Base-by-base conservation (phyloP, 1,140 invertebrate species). In the Drosophila takahashii region DNA sequence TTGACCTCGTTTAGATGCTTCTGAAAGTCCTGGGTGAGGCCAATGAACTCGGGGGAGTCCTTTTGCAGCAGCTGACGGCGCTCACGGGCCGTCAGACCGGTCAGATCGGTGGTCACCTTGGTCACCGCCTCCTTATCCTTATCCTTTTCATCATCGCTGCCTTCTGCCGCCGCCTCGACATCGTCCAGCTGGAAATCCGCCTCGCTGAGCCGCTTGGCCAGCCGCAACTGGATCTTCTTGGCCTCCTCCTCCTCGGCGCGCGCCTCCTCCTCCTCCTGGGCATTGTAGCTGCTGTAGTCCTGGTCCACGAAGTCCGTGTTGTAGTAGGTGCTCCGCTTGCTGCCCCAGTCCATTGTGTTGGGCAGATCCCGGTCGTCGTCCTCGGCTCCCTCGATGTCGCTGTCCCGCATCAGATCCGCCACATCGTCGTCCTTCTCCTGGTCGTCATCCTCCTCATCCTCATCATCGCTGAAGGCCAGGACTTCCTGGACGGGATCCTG, bases 221-320 rank as follows among this genome's bases (percentile, higher is more conserved):
- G 93, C 81, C 95, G 94, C 86, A 95, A 94, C 89, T 98, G 97
- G 58, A 98, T 95, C 79, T 94, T 95, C 90, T 94, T 94, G 2
- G 97, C 97, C 93, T 98, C 97, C 76, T 96, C 93, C 92, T 98
- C 97, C 93, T 98, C 97, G 72, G 96, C 93, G 69, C 95, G 94
- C 18, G 97, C 97, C 60, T 94, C 93, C 78, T 95, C 94, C 78
- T 96, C 95, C 85, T 96, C 95, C 81, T 96, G 75, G 73, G 95
- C 94, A 70, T 94, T 94, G 92, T 95, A 96, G 22, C 94, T 95
- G 39, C 95, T 94, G 94, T 96, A 97, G 93, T 98, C 97, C 77
- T 95, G 94, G 93, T 98, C 97, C 13, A 97, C 95, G 92, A 97
- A 98, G 93, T 98, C 97, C 1, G 97, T 96, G 44, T 95, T 95